phyloP scores from a whole-genome alignment of 2,113 vertebrate species.

The Melanostigma gelatinosum region DNA sequence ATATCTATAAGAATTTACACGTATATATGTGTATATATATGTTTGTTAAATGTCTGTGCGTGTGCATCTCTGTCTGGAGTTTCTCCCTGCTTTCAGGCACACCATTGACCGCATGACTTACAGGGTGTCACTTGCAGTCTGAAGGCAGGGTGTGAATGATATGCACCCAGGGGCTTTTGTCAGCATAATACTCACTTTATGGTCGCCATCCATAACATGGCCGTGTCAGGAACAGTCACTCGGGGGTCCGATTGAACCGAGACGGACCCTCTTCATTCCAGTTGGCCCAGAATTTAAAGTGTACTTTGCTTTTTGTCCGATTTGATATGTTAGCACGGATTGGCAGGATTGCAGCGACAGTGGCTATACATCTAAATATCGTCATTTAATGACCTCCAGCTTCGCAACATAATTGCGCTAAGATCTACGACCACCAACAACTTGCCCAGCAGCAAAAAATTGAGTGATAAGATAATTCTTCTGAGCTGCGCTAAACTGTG shows the following conservation, averaged over 20 bases:
- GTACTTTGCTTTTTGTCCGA: conserved; percentile 34
- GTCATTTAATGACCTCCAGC: conserved; percentile 47
- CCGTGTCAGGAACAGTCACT: conserved; percentile 46
- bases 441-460: not conserved
- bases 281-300: conserved; percentile 44
- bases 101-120: conserved; percentile 49
- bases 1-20: not conserved
- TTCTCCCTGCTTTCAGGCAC: conserved; percentile 8
- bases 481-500: conserved; percentile 31
- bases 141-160: conserved; percentile 54
- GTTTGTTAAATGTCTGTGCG: not conserved
- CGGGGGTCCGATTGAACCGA: conserved; percentile 58
- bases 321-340: conserved; percentile 49
- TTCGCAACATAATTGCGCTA: conserved; percentile 45
- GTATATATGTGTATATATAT: not conserved
- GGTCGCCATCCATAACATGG: conserved; percentile 56
- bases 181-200: conserved; percentile 71
- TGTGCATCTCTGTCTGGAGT: not conserved
- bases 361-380: conserved; percentile 55
- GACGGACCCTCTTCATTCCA: conserved; percentile 43
- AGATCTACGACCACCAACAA: conserved; percentile 46
- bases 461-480: conserved; percentile 30
- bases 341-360: conserved; percentile 20
- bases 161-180: conserved; percentile 55
- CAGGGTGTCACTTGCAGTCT: conserved; percentile 39